Conservation (phyloP, 1,140 invertebrate species). For the Elysia chlorotica region DNA sequence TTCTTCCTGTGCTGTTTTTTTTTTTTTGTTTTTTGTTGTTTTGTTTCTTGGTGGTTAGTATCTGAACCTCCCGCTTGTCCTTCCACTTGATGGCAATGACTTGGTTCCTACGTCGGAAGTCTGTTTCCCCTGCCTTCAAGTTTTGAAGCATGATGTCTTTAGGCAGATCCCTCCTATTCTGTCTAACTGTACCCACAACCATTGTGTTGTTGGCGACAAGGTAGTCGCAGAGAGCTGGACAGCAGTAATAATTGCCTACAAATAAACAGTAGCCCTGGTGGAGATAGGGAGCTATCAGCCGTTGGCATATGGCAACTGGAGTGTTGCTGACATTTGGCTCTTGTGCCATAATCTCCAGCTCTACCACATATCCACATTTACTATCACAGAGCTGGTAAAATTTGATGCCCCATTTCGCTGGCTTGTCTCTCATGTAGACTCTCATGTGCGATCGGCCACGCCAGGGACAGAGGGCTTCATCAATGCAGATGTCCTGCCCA, state of each 20-base stretch:
- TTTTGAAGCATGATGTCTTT: neutral
- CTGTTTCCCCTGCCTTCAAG: neutral
- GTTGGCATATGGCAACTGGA: neutral
- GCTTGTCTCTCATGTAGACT: slow-evolving; percentile 39
- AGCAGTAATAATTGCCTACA: neutral
- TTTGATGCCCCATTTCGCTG: slow-evolving; percentile 41
- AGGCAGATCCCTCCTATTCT: neutral
- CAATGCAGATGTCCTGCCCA: slow-evolving; percentile 27
- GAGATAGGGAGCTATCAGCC: neutral
- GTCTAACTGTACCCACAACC: neutral
- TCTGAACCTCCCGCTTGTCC: no score
- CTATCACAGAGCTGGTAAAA: slow-evolving; percentile 31
- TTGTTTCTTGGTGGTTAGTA: no score
- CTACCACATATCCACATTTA: slow-evolving; percentile 23
- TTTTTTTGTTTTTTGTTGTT: no score
- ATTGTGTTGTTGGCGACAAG: neutral
- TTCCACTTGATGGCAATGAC: no score
- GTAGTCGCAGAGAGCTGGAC: neutral
- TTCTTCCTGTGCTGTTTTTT: no score
- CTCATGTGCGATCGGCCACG: slow-evolving; percentile 4
- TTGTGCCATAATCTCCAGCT: neutral
- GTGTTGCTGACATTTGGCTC: neutral
- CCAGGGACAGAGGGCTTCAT: slow-evolving; percentile 36
- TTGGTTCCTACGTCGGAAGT: neutral
- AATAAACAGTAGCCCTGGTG: neutral